A percentile compares a stretch with the other conserved stretches of the same genome.
Conservation (phyloP, 2,113 vertebrate genomes). For the Neotoma lepida region DNA sequence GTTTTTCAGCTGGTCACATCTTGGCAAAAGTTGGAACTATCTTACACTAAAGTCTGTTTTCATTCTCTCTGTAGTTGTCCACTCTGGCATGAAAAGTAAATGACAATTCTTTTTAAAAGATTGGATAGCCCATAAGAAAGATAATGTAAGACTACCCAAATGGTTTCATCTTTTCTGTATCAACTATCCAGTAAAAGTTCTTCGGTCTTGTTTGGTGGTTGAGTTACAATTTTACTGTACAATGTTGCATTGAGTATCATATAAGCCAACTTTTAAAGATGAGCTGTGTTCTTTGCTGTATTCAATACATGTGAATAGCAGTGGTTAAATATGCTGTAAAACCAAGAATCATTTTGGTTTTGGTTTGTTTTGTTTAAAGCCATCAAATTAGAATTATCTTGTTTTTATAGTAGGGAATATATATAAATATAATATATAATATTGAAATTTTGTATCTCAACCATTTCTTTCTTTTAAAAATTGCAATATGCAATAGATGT, state of each 20-base stretch:
- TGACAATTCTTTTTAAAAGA: neutral
- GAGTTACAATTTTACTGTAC: neutral
- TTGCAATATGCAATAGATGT: neutral
- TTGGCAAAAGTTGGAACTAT: constrained; percentile 83
- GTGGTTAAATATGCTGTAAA: constrained; percentile 15
- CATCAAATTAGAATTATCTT: constrained; percentile 20
- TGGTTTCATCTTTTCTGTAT: neutral
- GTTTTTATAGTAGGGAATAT: neutral
- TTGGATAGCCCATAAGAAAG: neutral
- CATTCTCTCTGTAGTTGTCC: constrained; percentile 50
- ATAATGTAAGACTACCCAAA: neutral
- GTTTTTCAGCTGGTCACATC: constrained; percentile 91
- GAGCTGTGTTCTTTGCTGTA: neutral
- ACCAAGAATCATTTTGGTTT: neutral
- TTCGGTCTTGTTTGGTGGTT: neutral
- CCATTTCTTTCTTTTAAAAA: constrained; percentile 14
- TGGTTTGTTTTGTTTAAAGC: constrained; percentile 44
- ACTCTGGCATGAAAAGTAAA: constrained; percentile 39
- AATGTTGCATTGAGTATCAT: neutral
- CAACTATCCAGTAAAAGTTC: neutral
- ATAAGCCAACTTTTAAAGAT: neutral
- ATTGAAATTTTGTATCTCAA: neutral
- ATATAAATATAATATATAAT: neutral
- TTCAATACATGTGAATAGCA: neutral
- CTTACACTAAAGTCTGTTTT: constrained; percentile 41